A percentile compares a stretch with the other conserved stretches of the same genome.
These are phyloP conservation scores for Drosophila virilis DNA, from an alignment of 1,140 invertebrate genomes.

Conservation along the genomic window DNA sequence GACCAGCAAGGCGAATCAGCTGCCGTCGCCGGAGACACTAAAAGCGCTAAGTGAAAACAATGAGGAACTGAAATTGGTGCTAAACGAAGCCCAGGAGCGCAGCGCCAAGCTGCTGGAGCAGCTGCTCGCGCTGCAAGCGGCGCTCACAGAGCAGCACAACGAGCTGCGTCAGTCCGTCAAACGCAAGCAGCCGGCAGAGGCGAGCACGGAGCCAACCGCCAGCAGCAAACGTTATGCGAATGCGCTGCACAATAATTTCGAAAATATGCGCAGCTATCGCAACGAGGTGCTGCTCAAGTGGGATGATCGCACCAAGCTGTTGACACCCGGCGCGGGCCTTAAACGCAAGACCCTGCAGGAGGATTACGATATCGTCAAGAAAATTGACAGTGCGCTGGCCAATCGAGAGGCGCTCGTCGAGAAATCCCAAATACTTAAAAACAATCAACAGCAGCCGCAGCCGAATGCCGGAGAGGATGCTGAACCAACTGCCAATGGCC, in stretches of 20 bases:
- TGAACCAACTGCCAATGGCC: slow-evolving; percentile 85
- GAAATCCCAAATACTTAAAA: slow-evolving; percentile 92
- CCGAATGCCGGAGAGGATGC: slow-evolving; percentile 58
- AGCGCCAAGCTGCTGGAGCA: slow-evolving; percentile 88
- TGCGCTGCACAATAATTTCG: slow-evolving; percentile 87
- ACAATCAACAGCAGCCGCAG: slow-evolving; percentile 86
- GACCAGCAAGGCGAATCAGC: slow-evolving; percentile 89
- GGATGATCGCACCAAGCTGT: slow-evolving; percentile 94
- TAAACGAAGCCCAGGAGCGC: slow-evolving; percentile 85
- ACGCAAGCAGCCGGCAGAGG: slow-evolving; percentile 84
- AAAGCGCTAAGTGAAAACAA: slow-evolving; percentile 85
- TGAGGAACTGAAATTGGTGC: slow-evolving; percentile 85
- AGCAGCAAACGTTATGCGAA: slow-evolving; percentile 87
- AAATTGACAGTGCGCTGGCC: slow-evolving; percentile 93
- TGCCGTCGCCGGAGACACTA: slow-evolving; percentile 88
- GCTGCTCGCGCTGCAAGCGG: slow-evolving; percentile 87
- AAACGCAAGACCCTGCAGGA: slow-evolving; percentile 88
- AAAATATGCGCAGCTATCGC: slow-evolving; percentile 89
- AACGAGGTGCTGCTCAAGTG: slow-evolving; percentile 94
- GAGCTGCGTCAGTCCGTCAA: slow-evolving; percentile 77
- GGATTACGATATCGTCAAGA: slow-evolving; percentile 91
- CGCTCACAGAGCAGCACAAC: slow-evolving; percentile 64
- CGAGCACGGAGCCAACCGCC: slow-evolving; percentile 53
- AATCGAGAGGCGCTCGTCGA: slow-evolving; percentile 91
- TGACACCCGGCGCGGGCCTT: slow-evolving; percentile 87